phyloP scores from a whole-genome alignment of 2,797 vertebrate genomes.

The Sus cebifrons region DNA sequence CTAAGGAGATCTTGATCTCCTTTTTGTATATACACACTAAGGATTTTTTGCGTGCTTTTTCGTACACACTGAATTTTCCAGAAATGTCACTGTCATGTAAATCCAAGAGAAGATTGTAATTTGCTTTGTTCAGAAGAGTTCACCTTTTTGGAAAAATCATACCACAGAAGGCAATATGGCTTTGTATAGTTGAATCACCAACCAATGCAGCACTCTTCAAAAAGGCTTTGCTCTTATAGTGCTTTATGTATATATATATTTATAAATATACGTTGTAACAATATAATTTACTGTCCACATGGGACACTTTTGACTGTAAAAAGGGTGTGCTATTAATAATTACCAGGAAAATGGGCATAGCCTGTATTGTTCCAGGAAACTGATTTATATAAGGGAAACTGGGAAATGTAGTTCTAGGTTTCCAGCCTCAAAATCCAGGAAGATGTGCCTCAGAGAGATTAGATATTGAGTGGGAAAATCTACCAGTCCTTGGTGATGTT shows the following conservation, averaged over 20 bases:
- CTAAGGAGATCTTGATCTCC: neutral
- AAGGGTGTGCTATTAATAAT: neutral
- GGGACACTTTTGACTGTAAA: neutral
- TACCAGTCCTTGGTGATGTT: neutral
- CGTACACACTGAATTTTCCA: neutral
- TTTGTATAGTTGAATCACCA: constrained; percentile 31
- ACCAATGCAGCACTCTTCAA: neutral
- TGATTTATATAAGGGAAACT: neutral
- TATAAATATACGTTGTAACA: neutral
- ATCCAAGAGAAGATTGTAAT: neutral
- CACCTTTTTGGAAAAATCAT: constrained; percentile 32
- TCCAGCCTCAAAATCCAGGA: neutral
- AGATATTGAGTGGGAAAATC: neutral
- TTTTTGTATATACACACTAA: neutral
- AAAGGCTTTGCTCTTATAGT: neutral
- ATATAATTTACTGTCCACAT: neutral
- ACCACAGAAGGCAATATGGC: neutral
- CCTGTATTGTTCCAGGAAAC: neutral
- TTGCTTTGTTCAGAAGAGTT: neutral
- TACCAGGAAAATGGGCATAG: neutral
- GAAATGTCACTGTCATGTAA: neutral
- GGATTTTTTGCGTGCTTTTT: constrained; percentile 25
- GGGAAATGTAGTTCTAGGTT: neutral
- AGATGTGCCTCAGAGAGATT: neutral
- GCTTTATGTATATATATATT: neutral